Evolutionary conservation across 2,888 invertebrate genomes (phyloP), one percentile per base, ranked within the genome.

Genomic region (Fragum sueziense): DNA sequence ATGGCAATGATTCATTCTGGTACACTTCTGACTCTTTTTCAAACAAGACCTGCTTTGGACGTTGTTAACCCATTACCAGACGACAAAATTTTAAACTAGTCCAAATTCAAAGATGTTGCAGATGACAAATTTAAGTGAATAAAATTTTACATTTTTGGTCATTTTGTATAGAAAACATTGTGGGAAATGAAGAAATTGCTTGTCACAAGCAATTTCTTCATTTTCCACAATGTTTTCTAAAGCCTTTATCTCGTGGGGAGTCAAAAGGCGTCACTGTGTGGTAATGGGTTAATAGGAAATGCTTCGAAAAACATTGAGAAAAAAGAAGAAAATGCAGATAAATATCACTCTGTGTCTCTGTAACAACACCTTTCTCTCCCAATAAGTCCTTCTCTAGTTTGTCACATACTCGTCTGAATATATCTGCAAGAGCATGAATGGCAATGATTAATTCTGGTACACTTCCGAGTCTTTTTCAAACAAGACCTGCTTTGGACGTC

Each of bases 351-450:
- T 98, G 96, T 70, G 96, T 96, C 93, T 98, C 98, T 11, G 94
- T 92, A 34, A 98, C 98, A 70, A 97, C 94, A 54, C 96, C 96
- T 91, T 87, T 96, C 87, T 96, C 96, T 83, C 96, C 95, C 54
- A 99, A 95, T 94, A 96, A 97, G 90, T 97, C 97, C 74, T 97
- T 95, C 92, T 99, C 99, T 85, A 97, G 97, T 94, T 97, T 97
- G 86, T 97, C 97, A 33, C 98, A 96, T 84, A 96, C 94, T 73
- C 98, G 95, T 74, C 98, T 95, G 86, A 96, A 95, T 71, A 97
- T 93, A 93, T 97, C 97, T n/a, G 97, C 96, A 94, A 80, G 69
- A 67, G 51, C 76, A 68, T 47, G 47, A 47, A 47, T 47, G 20
- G 20, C n/a, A 47, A 47, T 47, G n/a, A 47, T 20, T 47, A 6